Conservation (phyloP, 1,140 invertebrate genomes). For the Tetramorium alpestre region DNA sequence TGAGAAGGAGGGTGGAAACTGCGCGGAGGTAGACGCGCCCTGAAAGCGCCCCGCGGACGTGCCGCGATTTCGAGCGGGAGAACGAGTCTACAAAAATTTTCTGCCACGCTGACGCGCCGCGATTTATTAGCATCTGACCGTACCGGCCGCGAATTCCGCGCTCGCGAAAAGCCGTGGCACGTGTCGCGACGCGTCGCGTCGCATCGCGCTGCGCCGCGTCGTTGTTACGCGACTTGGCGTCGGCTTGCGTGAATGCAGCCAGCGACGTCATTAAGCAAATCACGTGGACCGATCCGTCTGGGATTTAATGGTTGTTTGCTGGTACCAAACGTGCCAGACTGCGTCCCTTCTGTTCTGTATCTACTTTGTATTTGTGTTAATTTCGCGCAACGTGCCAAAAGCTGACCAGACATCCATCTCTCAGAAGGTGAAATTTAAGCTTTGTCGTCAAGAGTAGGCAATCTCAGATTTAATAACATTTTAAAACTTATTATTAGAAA, state of each 20-base stretch:
- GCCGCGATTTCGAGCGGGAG: background rate
- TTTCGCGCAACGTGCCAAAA: background rate
- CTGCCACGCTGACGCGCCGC: background rate
- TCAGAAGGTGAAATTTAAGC: background rate
- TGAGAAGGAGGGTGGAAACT: background rate
- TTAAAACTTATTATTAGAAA: conserved; percentile 5
- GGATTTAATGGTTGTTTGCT: conserved; percentile 68
- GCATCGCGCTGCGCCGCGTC: background rate
- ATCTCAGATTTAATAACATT: background rate
- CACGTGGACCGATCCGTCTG: conserved; percentile 44
- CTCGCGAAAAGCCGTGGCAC: conserved; percentile 47
- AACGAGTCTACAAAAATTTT: conserved; percentile 61
- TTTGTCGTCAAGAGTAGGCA: background rate
- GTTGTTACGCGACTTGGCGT: conserved; percentile 47
- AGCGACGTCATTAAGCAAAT: conserved; percentile 69
- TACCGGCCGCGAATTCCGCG: conserved; percentile 30
- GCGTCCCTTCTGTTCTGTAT: conserved; percentile 55
- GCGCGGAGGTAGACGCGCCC: background rate
- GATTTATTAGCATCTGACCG: conserved; percentile 47
- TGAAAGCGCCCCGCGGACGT: conserved; percentile 10
- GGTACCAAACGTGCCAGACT: conserved; percentile 49
- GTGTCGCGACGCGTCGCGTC: background rate
- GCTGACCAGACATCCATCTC: background rate
- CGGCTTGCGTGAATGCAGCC: conserved; percentile 36
- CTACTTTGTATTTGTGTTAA: conserved; percentile 8